Conservation (phyloP, 2,113 vertebrate genomes). For the Ceyx melanurus region DNA sequence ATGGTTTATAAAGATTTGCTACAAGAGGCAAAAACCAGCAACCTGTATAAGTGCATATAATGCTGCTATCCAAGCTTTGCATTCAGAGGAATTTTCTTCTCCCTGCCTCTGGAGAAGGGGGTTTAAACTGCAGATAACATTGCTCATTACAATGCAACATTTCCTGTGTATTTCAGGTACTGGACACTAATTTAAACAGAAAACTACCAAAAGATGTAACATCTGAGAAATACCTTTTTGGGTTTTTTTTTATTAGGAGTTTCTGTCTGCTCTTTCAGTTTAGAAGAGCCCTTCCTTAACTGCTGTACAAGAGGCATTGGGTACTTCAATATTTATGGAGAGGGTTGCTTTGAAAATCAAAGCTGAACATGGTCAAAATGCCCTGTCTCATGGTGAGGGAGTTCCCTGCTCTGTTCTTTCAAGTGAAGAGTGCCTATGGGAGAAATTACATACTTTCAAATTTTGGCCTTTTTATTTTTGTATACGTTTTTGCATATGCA, state of each 20-base stretch:
- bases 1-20: conserved; percentile 17
- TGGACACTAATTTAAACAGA: not conserved
- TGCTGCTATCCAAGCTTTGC: conserved; percentile 6
- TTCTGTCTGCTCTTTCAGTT: not conserved
- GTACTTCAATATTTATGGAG: not conserved
- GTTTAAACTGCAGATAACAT: conserved; percentile 21
- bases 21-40: conserved; percentile 33
- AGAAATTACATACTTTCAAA: not conserved
- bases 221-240: not conserved
- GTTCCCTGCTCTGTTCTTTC: not conserved
- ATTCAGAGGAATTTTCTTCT: conserved; percentile 2
- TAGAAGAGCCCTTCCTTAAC: not conserved
- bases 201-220: not conserved
- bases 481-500: not conserved
- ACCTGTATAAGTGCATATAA: conserved; percentile 19
- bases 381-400: accelerated
- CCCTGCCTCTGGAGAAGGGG: not conserved
- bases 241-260: not conserved
- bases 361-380: not conserved
- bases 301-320: accelerated
- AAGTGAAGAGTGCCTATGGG: not conserved
- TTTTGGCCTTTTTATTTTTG: not conserved
- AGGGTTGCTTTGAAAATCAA: not conserved
- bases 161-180: not conserved
- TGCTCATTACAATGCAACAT: not conserved